These are phyloP conservation scores for Rhineura floridana DNA, from an alignment of 2,113 vertebrate genomes.

Conservation along the genomic window DNA sequence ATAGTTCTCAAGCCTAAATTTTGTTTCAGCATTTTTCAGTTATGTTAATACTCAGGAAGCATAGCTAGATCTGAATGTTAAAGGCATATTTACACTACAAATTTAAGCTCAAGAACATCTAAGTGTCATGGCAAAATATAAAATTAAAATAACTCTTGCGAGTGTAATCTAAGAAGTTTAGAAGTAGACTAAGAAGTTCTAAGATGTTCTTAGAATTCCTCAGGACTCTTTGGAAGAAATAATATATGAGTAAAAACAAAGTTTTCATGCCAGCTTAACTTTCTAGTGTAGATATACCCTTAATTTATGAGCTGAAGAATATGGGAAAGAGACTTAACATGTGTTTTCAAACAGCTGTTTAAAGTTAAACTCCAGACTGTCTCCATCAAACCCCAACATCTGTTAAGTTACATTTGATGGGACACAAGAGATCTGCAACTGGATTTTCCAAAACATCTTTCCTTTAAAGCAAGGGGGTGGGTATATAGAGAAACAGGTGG, in stretches of 20 bases:
- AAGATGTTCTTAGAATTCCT: background rate
- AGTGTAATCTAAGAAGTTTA: too few relatives aligned
- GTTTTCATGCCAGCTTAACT: background rate
- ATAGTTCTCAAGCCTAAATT: too few relatives aligned
- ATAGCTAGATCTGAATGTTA: background rate
- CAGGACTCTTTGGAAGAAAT: background rate
- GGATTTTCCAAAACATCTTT: background rate
- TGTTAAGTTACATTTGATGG: background rate
- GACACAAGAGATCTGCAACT: background rate
- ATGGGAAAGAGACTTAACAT: background rate
- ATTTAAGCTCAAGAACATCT: too few relatives aligned
- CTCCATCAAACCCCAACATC: background rate
- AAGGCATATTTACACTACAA: background rate
- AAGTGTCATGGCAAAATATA: too few relatives aligned
- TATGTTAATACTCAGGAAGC: background rate
- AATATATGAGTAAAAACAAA: background rate
- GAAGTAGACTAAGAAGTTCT: background rate
- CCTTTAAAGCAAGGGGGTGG: background rate
- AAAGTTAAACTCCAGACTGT: background rate
- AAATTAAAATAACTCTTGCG: too few relatives aligned
- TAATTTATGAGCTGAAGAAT: background rate
- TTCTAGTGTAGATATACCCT: background rate
- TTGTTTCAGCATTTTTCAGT: background rate
- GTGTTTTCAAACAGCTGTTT: background rate
- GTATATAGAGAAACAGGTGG: too few relatives aligned